phyloP scores from a whole-genome alignment of 1,140 invertebrate genomes.

The Triops longicaudatus region DNA sequence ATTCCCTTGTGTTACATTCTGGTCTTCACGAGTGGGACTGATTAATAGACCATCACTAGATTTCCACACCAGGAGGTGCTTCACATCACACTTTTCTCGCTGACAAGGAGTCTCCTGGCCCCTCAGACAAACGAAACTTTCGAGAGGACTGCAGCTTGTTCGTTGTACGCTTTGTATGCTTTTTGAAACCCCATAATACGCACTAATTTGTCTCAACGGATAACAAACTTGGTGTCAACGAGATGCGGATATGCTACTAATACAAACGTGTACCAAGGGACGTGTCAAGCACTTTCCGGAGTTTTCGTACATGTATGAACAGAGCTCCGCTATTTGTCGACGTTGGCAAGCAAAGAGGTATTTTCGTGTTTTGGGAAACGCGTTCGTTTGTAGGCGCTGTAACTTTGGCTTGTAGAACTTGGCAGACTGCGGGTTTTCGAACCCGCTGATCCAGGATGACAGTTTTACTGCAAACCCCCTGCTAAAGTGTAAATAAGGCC shows the following conservation, averaged over 20 bases:
- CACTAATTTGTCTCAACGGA: not conserved
- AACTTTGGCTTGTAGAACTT: not conserved
- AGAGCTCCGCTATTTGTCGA: not conserved
- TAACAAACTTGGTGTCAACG: not conserved
- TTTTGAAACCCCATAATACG: not conserved
- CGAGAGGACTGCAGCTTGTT: not conserved
- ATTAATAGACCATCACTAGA: constrained; percentile 3
- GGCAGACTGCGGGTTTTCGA: not conserved
- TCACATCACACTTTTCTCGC: not conserved
- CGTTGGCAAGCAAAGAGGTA: too few species aligned
- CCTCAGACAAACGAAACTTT: not conserved
- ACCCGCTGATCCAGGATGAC: not conserved
- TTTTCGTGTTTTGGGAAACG: not conserved
- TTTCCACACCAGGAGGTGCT: not conserved
- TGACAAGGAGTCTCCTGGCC: not conserved
- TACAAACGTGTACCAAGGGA: not conserved
- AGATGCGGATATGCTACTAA: not conserved
- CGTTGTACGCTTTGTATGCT: not conserved
- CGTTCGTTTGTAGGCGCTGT: not conserved
- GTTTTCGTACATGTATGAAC: not conserved
- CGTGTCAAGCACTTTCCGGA: not conserved
- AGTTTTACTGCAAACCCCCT: not conserved
- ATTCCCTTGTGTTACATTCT: not conserved
- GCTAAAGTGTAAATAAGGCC: not conserved
- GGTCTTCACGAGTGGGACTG: not conserved